These are phyloP conservation scores for Vidua chalybeata DNA, from an alignment of 2,113 vertebrate genomes.

Conservation along the genomic window DNA sequence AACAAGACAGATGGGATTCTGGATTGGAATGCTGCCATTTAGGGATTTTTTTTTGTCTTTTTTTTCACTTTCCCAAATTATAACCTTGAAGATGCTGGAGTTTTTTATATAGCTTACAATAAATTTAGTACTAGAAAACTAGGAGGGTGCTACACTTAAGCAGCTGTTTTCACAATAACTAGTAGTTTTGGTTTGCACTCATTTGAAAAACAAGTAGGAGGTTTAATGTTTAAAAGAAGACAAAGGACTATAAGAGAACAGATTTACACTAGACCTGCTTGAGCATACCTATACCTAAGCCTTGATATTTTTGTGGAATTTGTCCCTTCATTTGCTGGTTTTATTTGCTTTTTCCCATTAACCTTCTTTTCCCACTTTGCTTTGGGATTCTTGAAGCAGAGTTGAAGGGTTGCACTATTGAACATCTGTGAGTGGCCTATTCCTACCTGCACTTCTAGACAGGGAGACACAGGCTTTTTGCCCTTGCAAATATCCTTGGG, in stretches of 20 bases:
- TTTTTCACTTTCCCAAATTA: conserved; percentile 27
- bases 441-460: background rate
- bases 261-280: background rate
- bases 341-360: background rate
- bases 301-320: background rate
- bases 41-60: rapidly evolving
- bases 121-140: conserved; percentile 16
- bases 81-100: background rate
- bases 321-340: background rate
- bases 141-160: background rate
- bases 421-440: rapidly evolving
- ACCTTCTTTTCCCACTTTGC: background rate
- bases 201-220: background rate
- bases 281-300: background rate
- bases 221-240: background rate
- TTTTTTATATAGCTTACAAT: background rate
- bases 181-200: conserved; percentile 5
- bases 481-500: no score
- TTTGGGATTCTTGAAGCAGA: background rate
- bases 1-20: conserved; percentile 41
- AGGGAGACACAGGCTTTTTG: background rate
- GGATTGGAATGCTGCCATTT: background rate
- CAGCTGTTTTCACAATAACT: background rate
- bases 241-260: background rate
- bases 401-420: background rate